Base-by-base conservation (phyloP, 2,113 vertebrate species). In the Myocastor coypus region DNA sequence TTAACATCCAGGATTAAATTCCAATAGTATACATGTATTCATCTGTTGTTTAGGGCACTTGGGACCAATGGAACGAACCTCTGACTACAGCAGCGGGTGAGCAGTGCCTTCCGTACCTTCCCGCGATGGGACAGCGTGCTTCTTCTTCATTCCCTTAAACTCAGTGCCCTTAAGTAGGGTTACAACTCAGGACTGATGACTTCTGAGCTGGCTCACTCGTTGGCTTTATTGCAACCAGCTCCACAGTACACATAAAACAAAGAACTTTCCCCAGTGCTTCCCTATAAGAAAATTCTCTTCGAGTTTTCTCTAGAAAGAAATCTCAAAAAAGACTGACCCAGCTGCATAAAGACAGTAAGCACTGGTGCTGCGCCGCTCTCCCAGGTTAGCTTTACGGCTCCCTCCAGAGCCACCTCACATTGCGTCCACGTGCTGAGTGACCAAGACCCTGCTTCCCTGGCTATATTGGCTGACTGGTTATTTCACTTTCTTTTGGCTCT, bases 401-500 rank as follows among this genome's bases (percentile, higher is more conserved):
- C 93, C 92, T 3, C 42, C 63, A 91, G 96, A 94, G 88, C n/a
- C 22, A 34, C 28, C 77, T 95, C 7, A 16, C 50, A 1, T 83
- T 8, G 1, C 34, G 64, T 90, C 73, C 63, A 7, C 92, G 61
- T 7, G 26, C 93, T 87, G 94, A 28, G 96, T 86, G 92, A 92
- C 95, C 95, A 87, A 40, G 40, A 55, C 64, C 73, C 92, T 92
- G 30, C 66, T 89, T 92, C 94, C 55, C 85, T 61, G 75, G 73
- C 81, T 97, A 42, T 96, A 77, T 97, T 97, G 96, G 96, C 97
- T 97, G 95, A 97, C 94, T 96, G 95, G 93, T 94, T 95, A 88
- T 89, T 98, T 97, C 83, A 96, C 96, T 97, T 96, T 96, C 94
- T 95, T 97, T 98, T 91, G 96, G 87, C 95, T 92, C 95, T 63